Conservation (phyloP, 1,140 invertebrate genomes). For the Temnothorax nylanderi region DNA sequence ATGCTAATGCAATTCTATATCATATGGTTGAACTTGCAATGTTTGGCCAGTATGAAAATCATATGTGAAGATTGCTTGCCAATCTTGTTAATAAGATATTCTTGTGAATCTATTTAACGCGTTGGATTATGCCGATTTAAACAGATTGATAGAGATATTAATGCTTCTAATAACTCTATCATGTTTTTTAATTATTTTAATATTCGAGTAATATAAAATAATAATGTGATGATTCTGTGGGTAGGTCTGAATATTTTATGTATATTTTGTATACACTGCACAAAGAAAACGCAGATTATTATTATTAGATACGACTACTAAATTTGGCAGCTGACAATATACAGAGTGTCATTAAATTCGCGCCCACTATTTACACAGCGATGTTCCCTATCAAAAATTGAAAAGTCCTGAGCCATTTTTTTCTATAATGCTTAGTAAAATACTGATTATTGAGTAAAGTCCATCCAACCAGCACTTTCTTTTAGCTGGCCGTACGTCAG, state of each 20-base stretch:
- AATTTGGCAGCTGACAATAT: background rate
- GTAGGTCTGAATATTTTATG: background rate
- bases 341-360: too few relatives aligned
- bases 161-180: background rate
- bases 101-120: background rate
- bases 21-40: background rate
- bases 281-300: background rate
- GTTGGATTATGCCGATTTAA: slow-evolving; percentile 6
- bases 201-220: background rate
- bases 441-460: too few relatives aligned
- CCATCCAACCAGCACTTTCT: too few relatives aligned
- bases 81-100: slow-evolving; percentile 15
- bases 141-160: background rate
- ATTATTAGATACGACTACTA: background rate
- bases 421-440: too few relatives aligned
- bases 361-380: too few relatives aligned
- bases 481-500: too few relatives aligned
- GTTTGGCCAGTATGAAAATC: background rate
- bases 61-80: background rate
- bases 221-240: background rate
- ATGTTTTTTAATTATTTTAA: slow-evolving; percentile 13
- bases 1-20: background rate
- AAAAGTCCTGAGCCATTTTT: too few relatives aligned
- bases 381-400: too few relatives aligned
- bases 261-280: background rate